Base-by-base conservation (phyloP, 2,113 vertebrate species). In the Thunnus thynnus region DNA sequence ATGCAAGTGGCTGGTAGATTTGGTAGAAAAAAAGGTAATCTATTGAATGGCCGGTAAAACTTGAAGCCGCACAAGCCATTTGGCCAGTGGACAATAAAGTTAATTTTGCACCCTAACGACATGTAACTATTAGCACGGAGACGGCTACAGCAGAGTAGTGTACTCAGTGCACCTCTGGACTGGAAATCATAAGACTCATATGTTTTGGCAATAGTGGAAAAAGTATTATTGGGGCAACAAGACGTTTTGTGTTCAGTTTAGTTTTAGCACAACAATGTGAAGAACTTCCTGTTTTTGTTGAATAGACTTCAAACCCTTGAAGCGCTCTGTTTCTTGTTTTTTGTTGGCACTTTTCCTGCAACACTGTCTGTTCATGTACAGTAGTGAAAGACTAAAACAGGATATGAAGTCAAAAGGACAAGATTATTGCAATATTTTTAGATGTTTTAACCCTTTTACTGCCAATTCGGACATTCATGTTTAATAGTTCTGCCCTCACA, bases 251-350 rank as follows among this genome's bases (percentile, higher is more conserved):
- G 44, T 57, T 68, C 7, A 60, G 57, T 20, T 41, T 78, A 13
- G n/a, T 3, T 36, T 62, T 48, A 32, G 20, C 27, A 25, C 11
- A 69, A 25, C 56, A 64, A 20, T 71, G 48, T 14, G 3, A 63
- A 22, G 44, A 10, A 66, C 69, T 84, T 81, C 58, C 70, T 75
- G 52, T 67, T 82, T 72, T 36, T 58, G 14, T 52, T 54, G 27
- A 58, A 25, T 25, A 54, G 22, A 48, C 62, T 44, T 56, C 11
- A 57, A 54, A 47, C 10, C 13, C 22, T 46, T 2, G 3, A 16
- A 61, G 36, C 54, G 22, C 10, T 51, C 44, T 10, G 61, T 4
- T 32, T 46, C 62, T 27, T 25, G 2, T 30, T 67, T 51, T 61
- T 13, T 48, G 17, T 58, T 32, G 50, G 27, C 60, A 46, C 25